These are phyloP conservation scores for Latrodectus geometricus DNA, from an alignment of 1,140 invertebrate genomes.

Conservation along the genomic window DNA sequence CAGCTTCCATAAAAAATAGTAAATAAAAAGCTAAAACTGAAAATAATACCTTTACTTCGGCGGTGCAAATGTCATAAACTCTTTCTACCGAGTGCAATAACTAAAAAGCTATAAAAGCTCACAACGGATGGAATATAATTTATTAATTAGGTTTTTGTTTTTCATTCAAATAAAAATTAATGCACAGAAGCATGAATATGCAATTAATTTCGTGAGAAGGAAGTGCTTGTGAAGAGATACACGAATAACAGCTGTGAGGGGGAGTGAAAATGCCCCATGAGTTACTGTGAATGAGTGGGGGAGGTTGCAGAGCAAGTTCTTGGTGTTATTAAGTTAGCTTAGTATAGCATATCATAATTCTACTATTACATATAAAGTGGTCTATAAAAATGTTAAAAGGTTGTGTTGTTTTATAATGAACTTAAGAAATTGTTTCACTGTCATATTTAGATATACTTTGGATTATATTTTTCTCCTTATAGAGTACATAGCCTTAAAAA, in stretches of 20 bases:
- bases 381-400: background rate
- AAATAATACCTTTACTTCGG: too few relatives aligned
- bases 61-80: slow-evolving; percentile 51
- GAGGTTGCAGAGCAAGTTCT: background rate
- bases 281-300: background rate
- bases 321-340: background rate
- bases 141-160: slow-evolving; percentile 54
- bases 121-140: slow-evolving; percentile 51
- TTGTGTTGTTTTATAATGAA: too few relatives aligned
- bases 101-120: slow-evolving; percentile 47
- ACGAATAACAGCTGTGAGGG: background rate
- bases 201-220: slow-evolving; percentile 55
- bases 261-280: background rate
- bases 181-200: slow-evolving; percentile 42
- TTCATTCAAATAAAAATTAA: slow-evolving; percentile 34
- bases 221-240: slow-evolving; percentile 15
- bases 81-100: slow-evolving; percentile 3
- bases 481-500: too few relatives aligned
- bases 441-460: too few relatives aligned
- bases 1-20: background rate
- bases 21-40: background rate
- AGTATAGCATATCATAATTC: background rate
- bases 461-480: too few relatives aligned
- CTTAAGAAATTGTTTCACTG: too few relatives aligned
- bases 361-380: background rate